Base-by-base conservation (phyloP, 2,113 vertebrate genomes). In the Balaeniceps rex region DNA sequence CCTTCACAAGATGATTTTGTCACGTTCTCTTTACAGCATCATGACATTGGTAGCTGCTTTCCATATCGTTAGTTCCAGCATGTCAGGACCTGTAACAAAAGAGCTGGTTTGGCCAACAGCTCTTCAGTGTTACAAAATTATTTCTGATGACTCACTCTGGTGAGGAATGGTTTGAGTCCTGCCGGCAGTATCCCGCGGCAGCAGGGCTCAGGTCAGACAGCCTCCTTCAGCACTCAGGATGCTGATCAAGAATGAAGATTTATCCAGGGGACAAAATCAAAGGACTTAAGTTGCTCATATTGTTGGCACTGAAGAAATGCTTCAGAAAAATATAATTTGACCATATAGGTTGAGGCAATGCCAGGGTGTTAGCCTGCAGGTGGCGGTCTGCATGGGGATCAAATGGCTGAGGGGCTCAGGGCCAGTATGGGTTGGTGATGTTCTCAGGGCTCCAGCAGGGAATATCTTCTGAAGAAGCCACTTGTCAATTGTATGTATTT, bases 31-130 rank as follows among this genome's bases (percentile, higher is more conserved):
- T 68, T 36, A 58, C 26, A 61, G 23, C 23, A 10, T 15, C 75
- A 76, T 18, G 31, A 83, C 33, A 29, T 88, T 2, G 1, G 24
- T 57, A 88, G 31, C 6, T 68, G 23, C 13, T 92, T 77, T 80
- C 54, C 3, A 0, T 69, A 46, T n/a, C 7, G 1, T 65, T 79
- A 57, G 26, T 24, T 83, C 25, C 31, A 58, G 28, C 12, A 0
- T 40, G 58, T 72, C 40, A 28, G 44, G 82, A 61, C 57, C 46
- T 54, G 66, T 65, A 76, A 74, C 4, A 40, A 65, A 54, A 75
- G 29, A 58, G 19, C 14, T 51, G 46, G 19, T 77, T 83, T 58
- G 46, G 23, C 44, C 89, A 68, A 87, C 25, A 84, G 23, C 14
- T 47, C 29, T 66, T 91, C 0, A 0, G 19, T 36, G 13, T 57